A percentile compares a stretch with the other conserved stretches of the same genome.
Conservation (phyloP, 2,797 vertebrate genomes). For the Adelosebastes latens region DNA sequence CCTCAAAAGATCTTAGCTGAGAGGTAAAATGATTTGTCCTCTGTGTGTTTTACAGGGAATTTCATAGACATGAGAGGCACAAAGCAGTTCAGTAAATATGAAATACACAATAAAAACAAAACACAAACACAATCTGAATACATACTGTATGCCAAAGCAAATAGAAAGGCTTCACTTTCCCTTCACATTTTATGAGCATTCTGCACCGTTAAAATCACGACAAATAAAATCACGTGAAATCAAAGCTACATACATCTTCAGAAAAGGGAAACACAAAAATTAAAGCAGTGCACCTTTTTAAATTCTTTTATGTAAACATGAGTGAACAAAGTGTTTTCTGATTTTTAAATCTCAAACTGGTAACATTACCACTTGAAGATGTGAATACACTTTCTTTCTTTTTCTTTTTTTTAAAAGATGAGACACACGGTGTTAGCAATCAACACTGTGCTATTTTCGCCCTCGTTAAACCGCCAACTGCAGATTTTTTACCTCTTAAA, state of each 20-base stretch:
- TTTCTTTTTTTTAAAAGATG: constrained; percentile 47
- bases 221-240: constrained; percentile 63
- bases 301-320: constrained; percentile 78
- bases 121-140: constrained; percentile 74
- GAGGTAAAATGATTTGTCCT: constrained; percentile 77
- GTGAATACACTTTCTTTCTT: constrained; percentile 33
- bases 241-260: constrained; percentile 63
- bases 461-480: constrained; percentile 48
- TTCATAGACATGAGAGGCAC: constrained; percentile 79
- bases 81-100: constrained; percentile 76
- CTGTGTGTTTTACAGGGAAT: constrained; percentile 73
- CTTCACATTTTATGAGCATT: constrained; percentile 69
- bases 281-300: constrained; percentile 77
- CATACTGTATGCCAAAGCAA: constrained; percentile 66
- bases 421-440: constrained; percentile 47
- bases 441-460: constrained; percentile 62
- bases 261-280: constrained; percentile 59
- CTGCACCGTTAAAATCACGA: constrained; percentile 48
- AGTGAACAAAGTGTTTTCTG: constrained; percentile 71
- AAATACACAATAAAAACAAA: constrained; percentile 63
- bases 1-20: constrained; percentile 58
- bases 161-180: constrained; percentile 66
- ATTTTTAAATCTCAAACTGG: constrained; percentile 60
- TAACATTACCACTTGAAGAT: constrained; percentile 53
- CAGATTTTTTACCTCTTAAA: constrained; percentile 69